These are phyloP conservation scores for Podarcis siculus DNA, from an alignment of 2,797 vertebrate genomes.

Conservation along the genomic window DNA sequence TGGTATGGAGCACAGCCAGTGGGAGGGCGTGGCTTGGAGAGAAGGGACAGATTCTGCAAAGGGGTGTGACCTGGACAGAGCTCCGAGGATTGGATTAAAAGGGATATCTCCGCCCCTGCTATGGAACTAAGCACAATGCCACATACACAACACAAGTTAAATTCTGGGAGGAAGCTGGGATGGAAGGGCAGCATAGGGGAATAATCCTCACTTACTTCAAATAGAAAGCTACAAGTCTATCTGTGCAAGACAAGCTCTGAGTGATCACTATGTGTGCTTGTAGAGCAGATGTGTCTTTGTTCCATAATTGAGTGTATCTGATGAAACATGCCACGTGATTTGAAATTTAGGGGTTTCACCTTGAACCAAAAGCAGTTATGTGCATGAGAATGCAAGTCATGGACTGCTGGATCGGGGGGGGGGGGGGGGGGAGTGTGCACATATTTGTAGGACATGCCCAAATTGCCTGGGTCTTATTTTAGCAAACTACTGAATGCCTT, in stretches of 20 bases:
- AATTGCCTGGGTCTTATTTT: background rate
- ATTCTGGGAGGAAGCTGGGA: background rate
- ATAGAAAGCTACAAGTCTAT: background rate
- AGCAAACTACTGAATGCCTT: slow-evolving; percentile 4
- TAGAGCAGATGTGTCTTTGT: too few relatives aligned
- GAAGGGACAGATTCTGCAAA: too few relatives aligned
- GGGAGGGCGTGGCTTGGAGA: too few relatives aligned
- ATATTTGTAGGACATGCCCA: background rate
- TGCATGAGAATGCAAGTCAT: background rate
- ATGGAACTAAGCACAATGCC: background rate
- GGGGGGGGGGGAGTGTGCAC: slow-evolving; percentile 9
- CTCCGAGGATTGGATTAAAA: too few relatives aligned
- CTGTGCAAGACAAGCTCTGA: too few relatives aligned
- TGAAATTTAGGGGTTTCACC: background rate
- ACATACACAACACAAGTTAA: too few relatives aligned
- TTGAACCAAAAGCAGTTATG: background rate
- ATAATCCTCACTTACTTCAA: background rate
- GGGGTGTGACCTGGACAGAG: too few relatives aligned
- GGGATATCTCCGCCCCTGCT: too few relatives aligned
- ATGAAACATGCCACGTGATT: background rate
- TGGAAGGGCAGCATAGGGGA: background rate
- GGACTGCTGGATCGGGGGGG: background rate
- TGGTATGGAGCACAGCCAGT: too few relatives aligned
- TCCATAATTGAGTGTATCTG: background rate
- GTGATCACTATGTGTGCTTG: background rate